These are phyloP conservation scores for Tragelaphus scriptus DNA, from an alignment of 2,113 vertebrate genomes.

Conservation along the genomic window DNA sequence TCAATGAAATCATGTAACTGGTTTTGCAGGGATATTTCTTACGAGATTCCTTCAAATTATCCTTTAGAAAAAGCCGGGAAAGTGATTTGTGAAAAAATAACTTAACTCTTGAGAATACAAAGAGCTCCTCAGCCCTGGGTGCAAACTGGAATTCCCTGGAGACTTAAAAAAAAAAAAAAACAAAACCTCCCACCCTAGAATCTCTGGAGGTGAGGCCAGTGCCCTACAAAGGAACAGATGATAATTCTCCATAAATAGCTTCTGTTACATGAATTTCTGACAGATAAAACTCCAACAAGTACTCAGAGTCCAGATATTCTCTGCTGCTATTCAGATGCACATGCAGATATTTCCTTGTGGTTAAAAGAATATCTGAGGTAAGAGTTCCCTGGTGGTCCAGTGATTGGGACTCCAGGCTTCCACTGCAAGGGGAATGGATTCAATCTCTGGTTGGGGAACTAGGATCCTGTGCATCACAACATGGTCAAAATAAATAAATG, in stretches of 20 bases:
- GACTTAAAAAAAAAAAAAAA: background rate
- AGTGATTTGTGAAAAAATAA: background rate
- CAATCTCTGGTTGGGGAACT: background rate
- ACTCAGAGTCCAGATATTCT: background rate
- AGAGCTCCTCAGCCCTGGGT: background rate
- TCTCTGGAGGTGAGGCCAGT: background rate
- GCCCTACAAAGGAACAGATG: background rate
- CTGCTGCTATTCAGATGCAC: background rate
- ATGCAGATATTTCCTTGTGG: background rate
- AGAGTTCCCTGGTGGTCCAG: background rate
- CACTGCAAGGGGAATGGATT: background rate
- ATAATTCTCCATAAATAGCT: background rate
- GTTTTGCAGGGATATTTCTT: background rate
- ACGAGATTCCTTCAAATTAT: background rate
- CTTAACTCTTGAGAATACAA: background rate
- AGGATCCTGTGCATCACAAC: background rate
- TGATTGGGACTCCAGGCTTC: background rate
- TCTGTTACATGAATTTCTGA: background rate
- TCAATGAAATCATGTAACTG: background rate
- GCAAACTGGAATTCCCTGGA: background rate
- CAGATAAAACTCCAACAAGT: background rate
- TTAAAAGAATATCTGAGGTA: background rate
- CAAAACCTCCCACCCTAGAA: background rate
- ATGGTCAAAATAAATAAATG: background rate
- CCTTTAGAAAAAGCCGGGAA: background rate